Percentiles rank a stretch among this genome's conserved stretches.
These are phyloP conservation scores for Psittacara wagleri DNA, from an alignment of 2,113 vertebrate species.

Conservation along the genomic window DNA sequence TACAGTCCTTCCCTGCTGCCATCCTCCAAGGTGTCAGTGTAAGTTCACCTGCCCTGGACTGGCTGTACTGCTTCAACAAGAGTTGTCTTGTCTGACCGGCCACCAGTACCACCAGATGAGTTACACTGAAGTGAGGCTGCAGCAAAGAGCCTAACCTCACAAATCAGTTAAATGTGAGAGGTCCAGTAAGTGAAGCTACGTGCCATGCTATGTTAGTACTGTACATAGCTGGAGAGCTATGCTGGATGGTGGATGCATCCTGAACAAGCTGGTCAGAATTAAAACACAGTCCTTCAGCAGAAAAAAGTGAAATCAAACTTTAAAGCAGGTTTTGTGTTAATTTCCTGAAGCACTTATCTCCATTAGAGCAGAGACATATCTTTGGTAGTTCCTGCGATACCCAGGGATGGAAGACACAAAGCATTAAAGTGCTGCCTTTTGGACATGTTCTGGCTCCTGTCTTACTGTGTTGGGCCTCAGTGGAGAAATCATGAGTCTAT, in stretches of 20 bases:
- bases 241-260: neutral
- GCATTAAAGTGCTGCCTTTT: neutral
- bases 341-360: slow-evolving; percentile 59
- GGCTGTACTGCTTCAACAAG: neutral
- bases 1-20: rapidly evolving
- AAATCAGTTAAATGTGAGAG: neutral
- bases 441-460: slow-evolving; percentile 13
- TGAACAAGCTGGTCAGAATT: slow-evolving; percentile 21
- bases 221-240: neutral
- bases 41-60: neutral
- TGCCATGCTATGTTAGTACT: neutral
- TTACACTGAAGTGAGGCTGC: neutral
- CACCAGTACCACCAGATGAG: neutral
- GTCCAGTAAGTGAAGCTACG: neutral
- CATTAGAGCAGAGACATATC: slow-evolving; percentile 51
- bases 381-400: neutral
- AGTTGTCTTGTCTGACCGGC: neutral
- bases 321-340: slow-evolving; percentile 30
- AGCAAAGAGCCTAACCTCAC: neutral
- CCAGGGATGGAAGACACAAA: neutral
- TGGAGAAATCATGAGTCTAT: neutral
- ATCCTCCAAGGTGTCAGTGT: neutral
- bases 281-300: slow-evolving; percentile 36
- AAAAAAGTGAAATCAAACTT: slow-evolving; percentile 37
- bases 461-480: neutral